Percentiles rank a stretch among this genome's conserved stretches.
These are phyloP conservation scores for Trichonephila inaurata DNA, from an alignment of 1,140 invertebrate species.

Conservation along the genomic window DNA sequence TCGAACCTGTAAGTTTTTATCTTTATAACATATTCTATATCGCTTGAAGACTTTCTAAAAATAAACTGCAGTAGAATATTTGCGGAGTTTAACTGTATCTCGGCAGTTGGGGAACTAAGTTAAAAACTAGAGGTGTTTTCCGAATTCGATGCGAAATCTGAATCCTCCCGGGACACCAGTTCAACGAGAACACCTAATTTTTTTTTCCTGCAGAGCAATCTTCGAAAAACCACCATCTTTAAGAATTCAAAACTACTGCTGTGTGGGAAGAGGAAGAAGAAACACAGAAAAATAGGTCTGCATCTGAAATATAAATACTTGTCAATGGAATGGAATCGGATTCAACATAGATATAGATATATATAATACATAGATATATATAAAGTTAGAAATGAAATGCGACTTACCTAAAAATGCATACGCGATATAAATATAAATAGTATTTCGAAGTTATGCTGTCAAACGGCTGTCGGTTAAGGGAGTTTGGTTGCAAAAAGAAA, in stretches of 20 bases:
- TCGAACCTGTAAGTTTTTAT: neutral
- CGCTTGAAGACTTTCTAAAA: slow-evolving; percentile 12
- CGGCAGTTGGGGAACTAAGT: slow-evolving; percentile 23
- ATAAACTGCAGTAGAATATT: slow-evolving; percentile 31
- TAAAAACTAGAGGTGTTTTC: slow-evolving; percentile 56
- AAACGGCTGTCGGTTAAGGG: slow-evolving; percentile 57
- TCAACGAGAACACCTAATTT: slow-evolving; percentile 24
- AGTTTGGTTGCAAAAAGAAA: neutral
- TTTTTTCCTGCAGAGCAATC: neutral
- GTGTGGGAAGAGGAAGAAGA: neutral
- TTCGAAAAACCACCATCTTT: slow-evolving; percentile 55
- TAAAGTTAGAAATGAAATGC: slow-evolving; percentile 69
- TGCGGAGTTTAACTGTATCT: slow-evolving; percentile 3
- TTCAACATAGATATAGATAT: slow-evolving; percentile 33
- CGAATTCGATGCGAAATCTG: slow-evolving; percentile 50
- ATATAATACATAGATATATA: slow-evolving; percentile 69
- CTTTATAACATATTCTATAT: slow-evolving; percentile 38
- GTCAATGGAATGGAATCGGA: slow-evolving; percentile 71
- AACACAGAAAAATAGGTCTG: slow-evolving; percentile 56
- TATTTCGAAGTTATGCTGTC: slow-evolving; percentile 73
- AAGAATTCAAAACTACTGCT: slow-evolving; percentile 60
- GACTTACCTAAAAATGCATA: slow-evolving; percentile 73
- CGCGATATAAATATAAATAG: slow-evolving; percentile 76
- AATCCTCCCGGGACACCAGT: neutral
- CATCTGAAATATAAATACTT: slow-evolving; percentile 75